Conservation (phyloP, 2,888 invertebrate genomes). For the Venustoraphidia nigricollis region DNA sequence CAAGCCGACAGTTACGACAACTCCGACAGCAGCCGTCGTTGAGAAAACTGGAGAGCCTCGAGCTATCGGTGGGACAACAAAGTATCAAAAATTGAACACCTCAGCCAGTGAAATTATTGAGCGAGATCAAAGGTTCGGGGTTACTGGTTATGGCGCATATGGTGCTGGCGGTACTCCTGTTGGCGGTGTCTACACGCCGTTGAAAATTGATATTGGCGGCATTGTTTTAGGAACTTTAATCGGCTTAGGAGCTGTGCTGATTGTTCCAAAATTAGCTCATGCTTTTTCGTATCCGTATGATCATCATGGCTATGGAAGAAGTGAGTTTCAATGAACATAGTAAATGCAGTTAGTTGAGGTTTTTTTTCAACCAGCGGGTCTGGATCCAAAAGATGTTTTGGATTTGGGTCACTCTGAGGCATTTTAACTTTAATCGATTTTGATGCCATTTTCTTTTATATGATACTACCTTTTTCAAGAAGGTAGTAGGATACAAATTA, state of each 20-base stretch:
- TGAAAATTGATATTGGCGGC: conserved; percentile 70
- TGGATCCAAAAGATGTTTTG: too few species aligned
- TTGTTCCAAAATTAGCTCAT: conserved; percentile 63
- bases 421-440: too few species aligned
- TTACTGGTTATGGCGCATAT: conserved; percentile 34
- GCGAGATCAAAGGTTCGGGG: conserved; percentile 38
- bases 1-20: not conserved
- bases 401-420: too few species aligned
- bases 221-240: conserved; percentile 65
- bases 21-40: not conserved
- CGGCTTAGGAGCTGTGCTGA: conserved; percentile 65
- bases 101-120: conserved; percentile 16
- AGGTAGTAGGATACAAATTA: too few species aligned
- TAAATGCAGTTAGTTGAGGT: not conserved
- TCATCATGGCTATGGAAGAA: conserved; percentile 47
- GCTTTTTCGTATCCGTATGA: conserved; percentile 52
- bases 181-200: conserved; percentile 50
- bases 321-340: conserved; percentile 31
- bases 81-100: not conserved
- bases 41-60: conserved; percentile 2
- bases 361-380: too few species aligned
- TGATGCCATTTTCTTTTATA: too few species aligned
- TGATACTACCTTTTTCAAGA: too few species aligned
- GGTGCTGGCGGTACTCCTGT: conserved; percentile 25
- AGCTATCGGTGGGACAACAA: not conserved